Evolutionary conservation across 2,797 vertebrate genomes (phyloP), one percentile per base, ranked within the genome.

Genomic region (Acanthornis magna): DNA sequence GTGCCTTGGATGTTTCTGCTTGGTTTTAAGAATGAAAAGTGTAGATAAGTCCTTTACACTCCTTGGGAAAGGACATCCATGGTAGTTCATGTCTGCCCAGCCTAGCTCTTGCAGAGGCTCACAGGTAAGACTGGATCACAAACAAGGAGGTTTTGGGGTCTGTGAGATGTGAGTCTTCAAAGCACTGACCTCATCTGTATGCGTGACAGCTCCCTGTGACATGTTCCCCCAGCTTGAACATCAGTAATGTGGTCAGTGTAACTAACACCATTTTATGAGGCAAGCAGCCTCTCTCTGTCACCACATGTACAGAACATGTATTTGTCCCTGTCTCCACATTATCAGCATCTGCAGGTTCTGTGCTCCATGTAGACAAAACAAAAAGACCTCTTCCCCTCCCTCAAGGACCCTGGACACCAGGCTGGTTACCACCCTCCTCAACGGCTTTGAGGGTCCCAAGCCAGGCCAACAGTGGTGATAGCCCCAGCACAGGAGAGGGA

Each of bases 171-270:
- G n/a, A 40, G 9, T 20, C 53, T 57, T 38, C 48, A 74, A 78
- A 57, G 38, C 27, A 30, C 22, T 48, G 42, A 60, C 20, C 18
- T 55, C n/a, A 77, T 30, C 18, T 51, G 10, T 18, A 12, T 29
- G 25, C 32, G 10, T 38, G 30, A 9, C 21, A 73, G 10, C 3
- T 63, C 4, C 26, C 18, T 36, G 29, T 45, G 25, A n/a, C 9
- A 0, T 2, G 2, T 32, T 19, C 4, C 9, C 23, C 6, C 4
- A 4, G 5, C 19, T 50, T 13, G 2, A 1, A 13, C 3, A 7
- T 6, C 2, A 1, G 55, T 18, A 8, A 18, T 0, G 4, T 10
- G 15, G n/a, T 17, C 21, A 26, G 23, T 51, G 7, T 5, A 54
- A 26, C 10, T 36, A 23, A n/a, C 0, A 1, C 3, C 26, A 27